Base-by-base conservation (phyloP, 2,797 vertebrate genomes). In the Esox masquinongy region DNA sequence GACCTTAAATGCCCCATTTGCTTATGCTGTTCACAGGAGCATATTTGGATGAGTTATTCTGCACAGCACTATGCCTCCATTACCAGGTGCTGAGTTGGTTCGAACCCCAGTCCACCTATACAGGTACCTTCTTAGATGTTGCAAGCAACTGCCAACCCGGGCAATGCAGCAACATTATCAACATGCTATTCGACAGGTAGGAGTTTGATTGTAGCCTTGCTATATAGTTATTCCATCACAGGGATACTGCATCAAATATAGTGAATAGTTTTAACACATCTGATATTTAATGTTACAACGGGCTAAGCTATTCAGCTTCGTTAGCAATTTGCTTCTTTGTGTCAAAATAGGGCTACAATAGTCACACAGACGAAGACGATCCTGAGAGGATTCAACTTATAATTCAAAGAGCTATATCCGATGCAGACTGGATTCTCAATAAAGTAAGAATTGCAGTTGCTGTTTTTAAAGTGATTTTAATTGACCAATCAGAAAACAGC, bases 121-220 rank as follows among this genome's bases (percentile, higher is more conserved):
- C 47, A 88, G 93, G 4, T 88, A 92, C 66, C 89, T 94, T 50
- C 89, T 94, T n/a, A 85, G 91, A 2, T 94, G 93, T 26, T 94
- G 90, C 84, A 90, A 77, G 47, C 84, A 73, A 47, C 74, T 92
- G 64, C 93, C 92, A 0, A 83, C 83, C 1, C 0, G 84, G 11
- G 86, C 89, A 1, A 88, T 92, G 86, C 90, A 92, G 67, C 73
- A 92, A 34, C 92, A 94, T 75, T 94, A 94, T 34, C 82, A 81
- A 12, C 94, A 94, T 17, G 85, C 93, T 31, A 90, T 93, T 29
- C 88, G 89, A 87, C 93, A 94, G 92, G 93, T 94, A 73, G 83
- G 47, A 3, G 7, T 9, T 1, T 0, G 1, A 1, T 15, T 39
- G 47, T 12, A 47, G 15, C 19, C 43, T 56, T 7, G 16, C 29